These are phyloP conservation scores for Motacilla tschutschensis DNA, from an alignment of 2,113 vertebrate genomes.

Conservation along the genomic window DNA sequence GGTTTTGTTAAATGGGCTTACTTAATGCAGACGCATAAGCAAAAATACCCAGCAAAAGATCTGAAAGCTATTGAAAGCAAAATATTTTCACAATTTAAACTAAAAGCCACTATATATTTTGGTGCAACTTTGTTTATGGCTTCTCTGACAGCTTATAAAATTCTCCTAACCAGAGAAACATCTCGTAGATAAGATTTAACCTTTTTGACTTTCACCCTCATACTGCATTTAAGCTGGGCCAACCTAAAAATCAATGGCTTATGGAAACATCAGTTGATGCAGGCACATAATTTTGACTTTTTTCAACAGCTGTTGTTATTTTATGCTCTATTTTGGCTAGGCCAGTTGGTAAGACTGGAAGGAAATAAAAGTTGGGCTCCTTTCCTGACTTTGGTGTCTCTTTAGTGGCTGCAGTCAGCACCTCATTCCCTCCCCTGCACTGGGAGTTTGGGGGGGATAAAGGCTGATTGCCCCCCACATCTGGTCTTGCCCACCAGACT, in stretches of 20 bases:
- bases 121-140: slow-evolving; percentile 31
- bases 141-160: slow-evolving; percentile 30
- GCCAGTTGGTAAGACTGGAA: background rate
- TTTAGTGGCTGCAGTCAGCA: fast-evolving
- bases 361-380: background rate
- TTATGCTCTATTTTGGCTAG: background rate
- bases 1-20: slow-evolving; percentile 59
- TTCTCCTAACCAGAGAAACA: background rate
- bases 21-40: slow-evolving; percentile 57
- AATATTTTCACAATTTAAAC: slow-evolving; percentile 30
- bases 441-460: background rate
- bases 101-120: slow-evolving; percentile 27
- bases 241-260: background rate
- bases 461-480: background rate
- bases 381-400: background rate
- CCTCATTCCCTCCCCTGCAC: fast-evolving
- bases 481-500: background rate
- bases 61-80: slow-evolving; percentile 44
- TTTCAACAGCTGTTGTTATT: slow-evolving; percentile 39
- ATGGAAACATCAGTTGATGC: slow-evolving; percentile 15
- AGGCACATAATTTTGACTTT: background rate
- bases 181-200: slow-evolving; percentile 1
- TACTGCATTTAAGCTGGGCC: background rate
- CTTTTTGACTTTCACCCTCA: background rate
- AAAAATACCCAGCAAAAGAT: slow-evolving; percentile 45